These are phyloP conservation scores for Siniperca scherzeri DNA, from an alignment of 2,797 vertebrate species.

Conservation along the genomic window DNA sequence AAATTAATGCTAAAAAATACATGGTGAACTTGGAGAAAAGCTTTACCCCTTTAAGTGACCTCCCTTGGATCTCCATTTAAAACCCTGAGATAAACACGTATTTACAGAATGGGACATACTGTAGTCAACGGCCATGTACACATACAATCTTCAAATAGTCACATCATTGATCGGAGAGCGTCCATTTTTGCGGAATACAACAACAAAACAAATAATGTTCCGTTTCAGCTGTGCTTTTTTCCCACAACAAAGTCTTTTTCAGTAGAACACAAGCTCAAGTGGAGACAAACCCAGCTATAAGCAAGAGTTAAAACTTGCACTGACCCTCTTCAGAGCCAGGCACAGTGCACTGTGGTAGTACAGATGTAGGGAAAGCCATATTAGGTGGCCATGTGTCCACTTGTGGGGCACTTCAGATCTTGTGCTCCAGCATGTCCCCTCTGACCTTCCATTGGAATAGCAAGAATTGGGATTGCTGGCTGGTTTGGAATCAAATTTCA, in stretches of 20 bases:
- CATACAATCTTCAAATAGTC: conserved; percentile 80
- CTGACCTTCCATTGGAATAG: conserved; percentile 38
- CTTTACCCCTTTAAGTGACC: conserved; percentile 47
- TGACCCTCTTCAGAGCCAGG: conserved; percentile 41
- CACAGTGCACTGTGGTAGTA: conserved; percentile 41
- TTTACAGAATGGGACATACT: conserved; percentile 81
- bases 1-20: conserved; percentile 59
- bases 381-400: conserved; percentile 50
- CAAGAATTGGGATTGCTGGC: conserved; percentile 46
- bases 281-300: conserved; percentile 36
- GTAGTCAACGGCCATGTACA: conserved; percentile 76
- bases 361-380: conserved; percentile 51
- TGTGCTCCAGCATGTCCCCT: conserved; percentile 10
- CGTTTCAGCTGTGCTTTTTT: conserved; percentile 45
- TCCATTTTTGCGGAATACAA: conserved; percentile 55
- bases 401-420: conserved; percentile 25
- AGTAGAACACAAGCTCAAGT: conserved; percentile 39
- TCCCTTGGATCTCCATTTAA: conserved; percentile 77
- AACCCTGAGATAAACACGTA: conserved; percentile 94
- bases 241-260: conserved; percentile 51
- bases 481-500: conserved; percentile 35
- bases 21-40: conserved; percentile 44
- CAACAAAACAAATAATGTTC: conserved; percentile 49
- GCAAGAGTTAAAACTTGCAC: conserved; percentile 33
- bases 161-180: conserved; percentile 50